Evolutionary conservation across 2,113 vertebrate species (phyloP).

Genomic region (Nothobranchius furzeri): DNA sequence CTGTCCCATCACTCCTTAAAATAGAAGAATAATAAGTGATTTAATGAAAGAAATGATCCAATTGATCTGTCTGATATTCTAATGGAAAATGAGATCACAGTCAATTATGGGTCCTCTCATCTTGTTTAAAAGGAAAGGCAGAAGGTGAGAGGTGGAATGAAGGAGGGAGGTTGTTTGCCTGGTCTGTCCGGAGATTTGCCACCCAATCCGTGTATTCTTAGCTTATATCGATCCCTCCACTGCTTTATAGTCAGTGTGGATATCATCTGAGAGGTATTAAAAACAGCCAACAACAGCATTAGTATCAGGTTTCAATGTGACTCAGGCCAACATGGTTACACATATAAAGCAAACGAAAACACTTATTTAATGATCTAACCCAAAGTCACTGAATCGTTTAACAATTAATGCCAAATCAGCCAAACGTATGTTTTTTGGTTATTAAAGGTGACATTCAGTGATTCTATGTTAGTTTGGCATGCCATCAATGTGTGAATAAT

Average conservation of each 20-base stretch:
- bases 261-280: constrained; percentile 51
- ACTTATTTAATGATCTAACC: not conserved
- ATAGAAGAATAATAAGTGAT: constrained; percentile 42
- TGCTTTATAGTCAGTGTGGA: constrained; percentile 69
- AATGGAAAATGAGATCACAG: constrained; percentile 63
- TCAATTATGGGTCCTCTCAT: constrained; percentile 58
- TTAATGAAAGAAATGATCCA: constrained; percentile 63
- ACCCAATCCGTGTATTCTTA: constrained; percentile 67
- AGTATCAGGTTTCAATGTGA: constrained; percentile 50
- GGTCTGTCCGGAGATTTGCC: constrained; percentile 64
- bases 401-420: not conserved
- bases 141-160: constrained; percentile 32
- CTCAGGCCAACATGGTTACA: constrained; percentile 8
- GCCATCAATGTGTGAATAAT: not conserved
- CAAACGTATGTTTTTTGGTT: not conserved
- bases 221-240: constrained; percentile 65
- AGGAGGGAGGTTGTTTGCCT: constrained; percentile 44
- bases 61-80: constrained; percentile 71
- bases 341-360: not conserved
- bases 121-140: constrained; percentile 53
- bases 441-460: not conserved
- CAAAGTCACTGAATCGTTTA: not conserved
- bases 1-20: constrained; percentile 37
- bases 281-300: constrained; percentile 54
- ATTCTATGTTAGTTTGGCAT: not conserved